Conservation (phyloP, 2,888 invertebrate species). For the Uropetala carovei region DNA sequence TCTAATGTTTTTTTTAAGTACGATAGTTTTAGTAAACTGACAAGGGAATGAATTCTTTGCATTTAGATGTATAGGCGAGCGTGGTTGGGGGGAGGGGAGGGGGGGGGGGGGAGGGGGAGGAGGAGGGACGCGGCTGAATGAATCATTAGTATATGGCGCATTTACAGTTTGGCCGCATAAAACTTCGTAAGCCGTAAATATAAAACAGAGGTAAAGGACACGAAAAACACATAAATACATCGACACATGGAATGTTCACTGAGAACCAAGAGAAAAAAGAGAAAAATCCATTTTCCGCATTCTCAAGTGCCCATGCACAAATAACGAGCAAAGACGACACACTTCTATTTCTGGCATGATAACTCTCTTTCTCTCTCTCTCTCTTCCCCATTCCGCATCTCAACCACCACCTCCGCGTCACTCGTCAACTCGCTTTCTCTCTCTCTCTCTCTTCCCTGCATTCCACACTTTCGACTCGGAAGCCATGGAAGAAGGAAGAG, state of each 20-base stretch:
- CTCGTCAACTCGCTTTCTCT: neutral
- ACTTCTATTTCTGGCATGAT: neutral
- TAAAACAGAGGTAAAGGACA: neutral
- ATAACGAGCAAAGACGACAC: conserved; percentile 55
- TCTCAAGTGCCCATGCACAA: conserved; percentile 58
- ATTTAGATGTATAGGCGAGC: too few relatives aligned
- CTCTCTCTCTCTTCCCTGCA: neutral
- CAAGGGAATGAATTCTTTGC: neutral
- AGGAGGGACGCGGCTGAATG: too few relatives aligned
- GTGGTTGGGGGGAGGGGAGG: too few relatives aligned
- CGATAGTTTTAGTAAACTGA: neutral
- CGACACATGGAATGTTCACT: neutral
- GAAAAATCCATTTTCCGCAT: conserved; percentile 39
- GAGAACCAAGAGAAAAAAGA: neutral
- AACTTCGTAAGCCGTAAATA: neutral
- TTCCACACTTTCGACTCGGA: neutral
- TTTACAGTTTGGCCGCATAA: too few relatives aligned
- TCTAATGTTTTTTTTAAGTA: too few relatives aligned
- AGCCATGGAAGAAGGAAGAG: neutral
- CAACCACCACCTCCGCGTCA: neutral
- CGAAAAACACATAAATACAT: neutral
- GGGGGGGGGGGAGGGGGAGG: too few relatives aligned
- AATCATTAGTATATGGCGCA: too few relatives aligned
- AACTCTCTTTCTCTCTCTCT: neutral
- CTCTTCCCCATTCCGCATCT: conserved; percentile 9